Evolutionary conservation across 2,113 vertebrate species (phyloP), one percentile per base, ranked within the genome.

Genomic region (Raphicerus campestris): DNA sequence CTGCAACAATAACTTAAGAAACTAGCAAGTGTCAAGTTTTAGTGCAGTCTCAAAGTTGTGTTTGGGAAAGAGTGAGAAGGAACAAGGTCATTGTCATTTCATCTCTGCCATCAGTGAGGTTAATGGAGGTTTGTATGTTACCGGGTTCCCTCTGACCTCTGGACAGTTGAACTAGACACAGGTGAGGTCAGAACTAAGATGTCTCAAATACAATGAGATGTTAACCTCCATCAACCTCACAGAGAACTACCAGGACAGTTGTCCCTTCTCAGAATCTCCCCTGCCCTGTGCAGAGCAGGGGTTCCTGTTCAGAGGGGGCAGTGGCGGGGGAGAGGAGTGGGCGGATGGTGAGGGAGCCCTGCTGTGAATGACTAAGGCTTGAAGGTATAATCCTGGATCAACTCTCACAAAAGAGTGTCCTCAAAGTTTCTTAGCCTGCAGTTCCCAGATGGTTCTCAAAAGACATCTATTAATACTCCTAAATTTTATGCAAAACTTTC

Each of bases 291-390:
- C 19, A 24, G 20, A 20, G 8, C 4, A 45, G 42, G 0, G 30
- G 47, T n/a, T 51, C 78, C 49, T n/a, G 19, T 15, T 24, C 11
- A 9, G 11, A n/a, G 78, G 10, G 47, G 20, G 32, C 1, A 2
- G 2, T 22, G 19, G n/a, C 1, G 19, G 5, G 20, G 60, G 17
- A 22, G 6, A 35, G 35, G 15, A 51, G 10, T 15, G 39, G 1
- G 15, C 0, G 1, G 16, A 16, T 9, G 16, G 3, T 10, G 20
- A 75, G 45, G 10, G 45, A 26, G 17, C 2, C 32, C 10, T 60
- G 32, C 5, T 3, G 5, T 19, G 19, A 22, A 60, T n/a, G 11
- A 15, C 3, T 6, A 14, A 26, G 22, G 9, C 53, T 58, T n/a
- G 70, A 58, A 56, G 30, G 19, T 22, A 1, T 15, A 42, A 51